Conservation (phyloP, 2,797 vertebrate genomes). For the Lepilemur septentrionalis region DNA sequence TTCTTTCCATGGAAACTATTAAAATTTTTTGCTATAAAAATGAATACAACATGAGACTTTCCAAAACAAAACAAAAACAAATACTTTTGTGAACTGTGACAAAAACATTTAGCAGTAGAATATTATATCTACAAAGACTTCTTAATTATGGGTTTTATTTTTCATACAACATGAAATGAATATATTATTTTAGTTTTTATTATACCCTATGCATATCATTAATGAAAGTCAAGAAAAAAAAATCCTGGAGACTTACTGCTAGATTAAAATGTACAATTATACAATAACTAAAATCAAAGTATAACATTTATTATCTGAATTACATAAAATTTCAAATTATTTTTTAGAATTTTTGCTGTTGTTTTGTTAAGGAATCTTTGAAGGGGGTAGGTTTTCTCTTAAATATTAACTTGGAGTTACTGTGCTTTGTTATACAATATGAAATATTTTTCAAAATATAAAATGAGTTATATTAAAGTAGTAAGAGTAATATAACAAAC, state of each 20-base stretch:
- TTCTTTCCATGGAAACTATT: not conserved
- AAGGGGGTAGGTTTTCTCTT: constrained; percentile 31
- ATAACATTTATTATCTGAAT: constrained; percentile 58
- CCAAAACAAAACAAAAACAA: constrained; percentile 60
- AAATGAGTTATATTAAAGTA: constrained; percentile 59
- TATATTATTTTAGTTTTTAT: constrained; percentile 61
- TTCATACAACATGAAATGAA: constrained; percentile 59
- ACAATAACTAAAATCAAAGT: constrained; percentile 61
- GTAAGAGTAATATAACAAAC: constrained; percentile 50
- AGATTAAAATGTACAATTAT: constrained; percentile 67
- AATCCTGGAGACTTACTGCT: constrained; percentile 43
- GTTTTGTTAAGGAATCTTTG: constrained; percentile 47
- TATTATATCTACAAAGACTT: constrained; percentile 52
- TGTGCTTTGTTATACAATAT: constrained; percentile 5
- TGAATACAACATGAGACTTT: constrained; percentile 9
- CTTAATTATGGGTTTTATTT: constrained; percentile 69
- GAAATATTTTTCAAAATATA: constrained; percentile 54
- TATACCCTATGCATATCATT: constrained; percentile 63
- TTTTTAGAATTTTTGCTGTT: constrained; percentile 40
- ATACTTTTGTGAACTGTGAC: constrained; percentile 28
- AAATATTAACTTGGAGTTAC: constrained; percentile 59
- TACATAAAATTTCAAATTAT: constrained; percentile 55
- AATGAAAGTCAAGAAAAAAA: constrained; percentile 21
- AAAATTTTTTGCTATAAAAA: constrained; percentile 48
- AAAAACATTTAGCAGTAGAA: constrained; percentile 16